Conservation (phyloP, 2,113 vertebrate genomes). For the Tachycineta bicolor region DNA sequence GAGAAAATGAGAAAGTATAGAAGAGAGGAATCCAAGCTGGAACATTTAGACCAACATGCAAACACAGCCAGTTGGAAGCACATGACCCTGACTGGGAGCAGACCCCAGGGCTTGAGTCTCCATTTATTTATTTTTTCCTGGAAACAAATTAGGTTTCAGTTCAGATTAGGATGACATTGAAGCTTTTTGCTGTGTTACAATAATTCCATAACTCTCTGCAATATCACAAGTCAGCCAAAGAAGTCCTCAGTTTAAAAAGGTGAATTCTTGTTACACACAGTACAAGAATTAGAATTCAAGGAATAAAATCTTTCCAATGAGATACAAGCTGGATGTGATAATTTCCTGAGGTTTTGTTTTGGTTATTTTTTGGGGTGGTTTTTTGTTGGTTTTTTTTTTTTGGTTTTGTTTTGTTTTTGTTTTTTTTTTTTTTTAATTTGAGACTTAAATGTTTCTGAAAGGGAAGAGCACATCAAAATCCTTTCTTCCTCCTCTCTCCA, state of each 20-base stretch:
- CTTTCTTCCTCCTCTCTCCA: not conserved
- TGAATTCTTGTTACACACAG: not conserved
- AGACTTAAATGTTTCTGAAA: not conserved
- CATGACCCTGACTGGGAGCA: not conserved
- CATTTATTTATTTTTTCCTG: not conserved
- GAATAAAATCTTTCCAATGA: not conserved
- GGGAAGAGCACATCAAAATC: not conserved
- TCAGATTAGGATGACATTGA: not conserved
- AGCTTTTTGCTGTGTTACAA: not conserved
- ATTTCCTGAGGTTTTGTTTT: not conserved
- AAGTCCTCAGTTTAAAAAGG: not conserved
- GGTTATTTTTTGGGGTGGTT: too few species aligned
- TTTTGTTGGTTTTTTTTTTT: too few species aligned
- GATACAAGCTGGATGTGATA: not conserved
- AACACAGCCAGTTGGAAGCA: not conserved
- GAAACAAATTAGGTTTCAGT: not conserved
- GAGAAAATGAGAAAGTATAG: not conserved
- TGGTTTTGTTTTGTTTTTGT: too few species aligned
- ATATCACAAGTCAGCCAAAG: not conserved
- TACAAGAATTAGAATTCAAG: not conserved
- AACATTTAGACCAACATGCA: not conserved
- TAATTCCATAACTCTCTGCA: not conserved
- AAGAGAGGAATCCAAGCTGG: not conserved
- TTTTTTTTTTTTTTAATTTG: not conserved
- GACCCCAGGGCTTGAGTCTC: not conserved